A percentile compares a stretch with the other conserved stretches of the same genome.
Evolutionary conservation across 2,888 invertebrate species (phyloP).

Genomic region (Brachynemurus nebulosus): DNA sequence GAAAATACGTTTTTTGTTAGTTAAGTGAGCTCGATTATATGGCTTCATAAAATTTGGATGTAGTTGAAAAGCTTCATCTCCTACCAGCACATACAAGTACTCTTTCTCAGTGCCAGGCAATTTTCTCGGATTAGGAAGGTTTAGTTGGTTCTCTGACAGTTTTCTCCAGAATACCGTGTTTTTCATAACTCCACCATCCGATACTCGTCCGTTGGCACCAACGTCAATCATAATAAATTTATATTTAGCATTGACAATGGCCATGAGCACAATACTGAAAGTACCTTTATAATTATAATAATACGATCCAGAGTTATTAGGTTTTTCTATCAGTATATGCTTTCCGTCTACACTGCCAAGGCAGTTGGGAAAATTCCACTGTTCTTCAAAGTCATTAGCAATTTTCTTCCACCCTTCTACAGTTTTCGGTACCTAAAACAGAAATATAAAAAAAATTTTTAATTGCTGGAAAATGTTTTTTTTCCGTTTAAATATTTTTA

Average conservation of each 20-base stretch:
- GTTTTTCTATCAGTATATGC: constrained; percentile 20
- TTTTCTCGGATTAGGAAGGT: constrained; percentile 7
- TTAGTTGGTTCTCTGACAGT: constrained; percentile 8
- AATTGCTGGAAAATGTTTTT: too few relatives aligned
- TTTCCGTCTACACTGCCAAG: constrained; percentile 21
- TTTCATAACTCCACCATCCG: constrained; percentile 15
- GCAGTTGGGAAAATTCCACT: constrained; percentile 13
- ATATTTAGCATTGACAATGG: constrained; percentile 23
- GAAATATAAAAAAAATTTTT: too few relatives aligned
- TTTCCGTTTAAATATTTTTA: too few relatives aligned
- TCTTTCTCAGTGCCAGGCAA: constrained; percentile 10
- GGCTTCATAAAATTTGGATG: constrained; percentile 8
- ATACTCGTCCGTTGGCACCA: constrained; percentile 13
- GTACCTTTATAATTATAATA: constrained; percentile 22
- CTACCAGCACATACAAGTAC: constrained; percentile 14
- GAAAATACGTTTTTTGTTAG: too few relatives aligned
- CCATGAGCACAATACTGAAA: constrained; percentile 21
- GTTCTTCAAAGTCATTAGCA: constrained; percentile 8
- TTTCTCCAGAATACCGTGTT: constrained; percentile 14
- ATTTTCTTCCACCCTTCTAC: too few relatives aligned
- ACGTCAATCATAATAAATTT: constrained; percentile 19
- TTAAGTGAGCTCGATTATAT: too few relatives aligned
- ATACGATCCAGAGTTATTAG: constrained; percentile 16
- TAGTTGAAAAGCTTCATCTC: constrained; percentile 11
- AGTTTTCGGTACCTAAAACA: too few relatives aligned